These are phyloP conservation scores for Thalassaphorura encarpata DNA, from an alignment of 1,140 invertebrate species.

Conservation along the genomic window DNA sequence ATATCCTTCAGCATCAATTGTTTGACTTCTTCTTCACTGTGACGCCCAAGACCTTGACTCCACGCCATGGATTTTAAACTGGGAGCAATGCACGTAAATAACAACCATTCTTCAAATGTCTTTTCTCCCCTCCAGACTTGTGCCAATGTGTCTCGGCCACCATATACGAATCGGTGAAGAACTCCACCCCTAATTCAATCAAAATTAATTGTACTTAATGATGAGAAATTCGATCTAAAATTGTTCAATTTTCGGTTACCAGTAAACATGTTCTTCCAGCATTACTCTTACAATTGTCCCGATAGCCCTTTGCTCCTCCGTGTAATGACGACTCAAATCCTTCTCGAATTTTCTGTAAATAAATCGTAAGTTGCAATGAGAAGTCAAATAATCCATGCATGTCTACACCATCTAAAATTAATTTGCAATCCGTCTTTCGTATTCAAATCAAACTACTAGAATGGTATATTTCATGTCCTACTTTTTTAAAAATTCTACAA, in stretches of 20 bases:
- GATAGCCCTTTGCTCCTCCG: slow-evolving; percentile 2
- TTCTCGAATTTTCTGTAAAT: slow-evolving; percentile 9
- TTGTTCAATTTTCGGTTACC: slow-evolving; percentile 1
- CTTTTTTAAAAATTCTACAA: slow-evolving; percentile 36
- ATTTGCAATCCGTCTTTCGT: neutral
- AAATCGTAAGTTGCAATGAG: too few species aligned
- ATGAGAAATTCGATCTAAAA: neutral
- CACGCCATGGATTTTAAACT: neutral
- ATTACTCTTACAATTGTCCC: slow-evolving; percentile 3
- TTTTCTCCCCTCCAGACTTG: neutral
- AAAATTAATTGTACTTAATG: neutral
- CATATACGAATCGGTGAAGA: neutral
- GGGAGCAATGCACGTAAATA: neutral
- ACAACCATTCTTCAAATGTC: neutral
- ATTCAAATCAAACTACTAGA: too few species aligned
- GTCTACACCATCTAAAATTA: too few species aligned
- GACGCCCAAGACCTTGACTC: neutral
- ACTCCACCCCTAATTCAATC: neutral
- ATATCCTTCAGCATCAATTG: neutral
- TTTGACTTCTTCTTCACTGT: neutral
- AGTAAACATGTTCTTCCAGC: slow-evolving; percentile 16
- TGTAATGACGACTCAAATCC: neutral
- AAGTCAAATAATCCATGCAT: too few species aligned
- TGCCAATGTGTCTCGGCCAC: neutral
- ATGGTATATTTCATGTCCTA: neutral